Percentiles rank a stretch among this genome's conserved stretches.
These are phyloP conservation scores for Mustela lutreola DNA, from an alignment of 2,113 vertebrate species.

Conservation along the genomic window DNA sequence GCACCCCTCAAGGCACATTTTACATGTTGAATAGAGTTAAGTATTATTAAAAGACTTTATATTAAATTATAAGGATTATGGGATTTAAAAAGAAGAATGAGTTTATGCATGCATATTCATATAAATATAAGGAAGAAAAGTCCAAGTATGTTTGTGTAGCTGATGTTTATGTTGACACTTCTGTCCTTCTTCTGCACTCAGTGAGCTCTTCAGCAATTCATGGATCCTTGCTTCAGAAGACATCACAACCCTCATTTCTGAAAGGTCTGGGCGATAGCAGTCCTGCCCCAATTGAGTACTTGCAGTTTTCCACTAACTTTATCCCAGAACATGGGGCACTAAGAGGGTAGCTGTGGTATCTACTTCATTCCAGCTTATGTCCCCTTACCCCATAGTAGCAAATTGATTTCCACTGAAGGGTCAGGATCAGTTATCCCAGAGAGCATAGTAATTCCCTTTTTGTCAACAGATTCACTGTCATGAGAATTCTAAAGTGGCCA, in stretches of 20 bases:
- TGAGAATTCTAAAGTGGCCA: background rate
- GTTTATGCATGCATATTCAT: background rate
- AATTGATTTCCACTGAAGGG: background rate
- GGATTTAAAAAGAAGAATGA: background rate
- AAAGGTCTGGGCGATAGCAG: background rate
- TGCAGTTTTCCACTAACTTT: background rate
- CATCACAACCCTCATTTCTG: background rate
- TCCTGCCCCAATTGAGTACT: background rate
- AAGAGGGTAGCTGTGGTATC: background rate
- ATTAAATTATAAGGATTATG: background rate
- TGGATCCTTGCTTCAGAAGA: background rate
- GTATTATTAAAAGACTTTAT: background rate
- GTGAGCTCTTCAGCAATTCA: background rate
- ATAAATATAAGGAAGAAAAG: background rate
- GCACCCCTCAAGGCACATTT: background rate
- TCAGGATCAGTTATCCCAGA: background rate
- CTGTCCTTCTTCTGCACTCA: background rate
- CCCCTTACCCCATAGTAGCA: background rate
- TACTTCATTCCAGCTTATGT: background rate
- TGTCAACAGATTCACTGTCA: background rate
- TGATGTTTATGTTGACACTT: background rate
- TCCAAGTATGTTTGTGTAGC: background rate
- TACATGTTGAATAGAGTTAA: background rate
- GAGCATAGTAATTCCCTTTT: background rate
- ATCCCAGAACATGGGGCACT: background rate